A percentile compares a stretch with the other conserved stretches of the same genome.
Conservation (phyloP, 2,888 invertebrate genomes). For the Conchocele bisecta region DNA sequence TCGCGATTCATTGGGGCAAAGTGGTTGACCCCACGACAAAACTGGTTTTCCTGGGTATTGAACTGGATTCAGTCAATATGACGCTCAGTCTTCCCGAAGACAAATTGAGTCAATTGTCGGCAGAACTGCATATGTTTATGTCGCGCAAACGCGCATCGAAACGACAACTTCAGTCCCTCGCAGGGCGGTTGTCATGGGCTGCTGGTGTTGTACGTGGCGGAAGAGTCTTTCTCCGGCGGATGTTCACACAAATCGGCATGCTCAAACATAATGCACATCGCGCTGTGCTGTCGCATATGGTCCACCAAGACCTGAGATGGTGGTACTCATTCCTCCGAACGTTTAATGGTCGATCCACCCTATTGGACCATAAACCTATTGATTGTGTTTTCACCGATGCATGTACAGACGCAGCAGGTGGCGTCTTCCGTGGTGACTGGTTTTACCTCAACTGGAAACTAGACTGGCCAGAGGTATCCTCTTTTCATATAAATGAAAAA, state of each 20-base stretch:
- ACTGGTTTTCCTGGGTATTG: slow-evolving; percentile 24
- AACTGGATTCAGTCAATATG: slow-evolving; percentile 23
- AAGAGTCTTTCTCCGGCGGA: slow-evolving; percentile 31
- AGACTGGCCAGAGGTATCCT: slow-evolving; percentile 18
- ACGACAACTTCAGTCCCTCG: slow-evolving; percentile 26
- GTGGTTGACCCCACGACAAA: slow-evolving; percentile 5
- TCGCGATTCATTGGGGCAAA: slow-evolving; percentile 19
- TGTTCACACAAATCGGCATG: slow-evolving; percentile 16
- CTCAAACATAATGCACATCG: slow-evolving; percentile 22
- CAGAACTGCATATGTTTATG: slow-evolving; percentile 13
- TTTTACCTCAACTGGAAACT: slow-evolving; percentile 26
- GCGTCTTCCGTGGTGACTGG: slow-evolving; percentile 18
- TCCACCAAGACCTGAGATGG: slow-evolving; percentile 20
- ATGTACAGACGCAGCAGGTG: slow-evolving; percentile 16
- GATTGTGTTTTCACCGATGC: slow-evolving; percentile 26
- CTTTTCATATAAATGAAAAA: slow-evolving; percentile 28
- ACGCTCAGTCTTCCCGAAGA: slow-evolving; percentile 12
- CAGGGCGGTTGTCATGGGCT: slow-evolving; percentile 32
- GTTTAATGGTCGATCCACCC: slow-evolving; percentile 19
- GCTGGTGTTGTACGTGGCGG: slow-evolving; percentile 32
- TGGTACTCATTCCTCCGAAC: slow-evolving; percentile 15
- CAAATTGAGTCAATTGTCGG: slow-evolving; percentile 4
- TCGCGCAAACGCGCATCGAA: slow-evolving; percentile 27
- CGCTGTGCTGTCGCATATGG: neutral
- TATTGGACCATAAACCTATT: slow-evolving; percentile 14